Base-by-base conservation (phyloP, 2,888 invertebrate genomes). In the Dichetophora obliterata region DNA sequence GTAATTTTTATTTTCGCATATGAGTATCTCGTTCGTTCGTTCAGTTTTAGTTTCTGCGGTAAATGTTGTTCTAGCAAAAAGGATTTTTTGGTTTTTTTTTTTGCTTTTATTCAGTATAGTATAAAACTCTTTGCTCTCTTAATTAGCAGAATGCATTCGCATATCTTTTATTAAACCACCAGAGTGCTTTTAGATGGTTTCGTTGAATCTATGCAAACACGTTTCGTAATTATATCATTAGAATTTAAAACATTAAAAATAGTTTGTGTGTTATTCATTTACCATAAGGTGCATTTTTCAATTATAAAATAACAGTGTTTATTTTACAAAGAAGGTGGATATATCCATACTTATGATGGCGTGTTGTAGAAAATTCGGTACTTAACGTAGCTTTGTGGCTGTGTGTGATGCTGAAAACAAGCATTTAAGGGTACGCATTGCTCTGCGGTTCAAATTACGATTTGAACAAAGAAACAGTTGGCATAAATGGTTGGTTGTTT, bases 91-190 rank as follows among this genome's bases (percentile, higher is more conserved):
- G n/a, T 71, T 22, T 27, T 59, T 76, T 66, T 78, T 76, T 75
- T 74, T 72, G 75, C 73, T 54, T 72, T 43, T 43, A 43, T 43
- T 11, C 14, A 2, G 43, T 43, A 43, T 43, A 43, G 43, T 43
- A 43, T 43, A 73, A 79, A 77, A 71, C n/a, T 75, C 52, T 61
- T 61, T 65, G 77, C 75, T 75, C 75, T 75, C 77, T 79, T 79
- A 79, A 79, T 79, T 79, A 79, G 79, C 65, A 59, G 75, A 79
- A 79, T 77, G 77, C 75, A 79, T 79, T 79, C 75, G 63, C 71
- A 71, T 57, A 43, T 59, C 59, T 37, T 57, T 43, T 37, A 59
- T 71, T 52, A 71, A 71, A 59, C 57, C 70, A 16, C 57, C 22
- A 22, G 34, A 70, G 70, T 57, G 70, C 34, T 52, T 70, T 48